Conservation (phyloP, 92 coral and sea anemone species). For the Bergia puertoricense region DNA sequence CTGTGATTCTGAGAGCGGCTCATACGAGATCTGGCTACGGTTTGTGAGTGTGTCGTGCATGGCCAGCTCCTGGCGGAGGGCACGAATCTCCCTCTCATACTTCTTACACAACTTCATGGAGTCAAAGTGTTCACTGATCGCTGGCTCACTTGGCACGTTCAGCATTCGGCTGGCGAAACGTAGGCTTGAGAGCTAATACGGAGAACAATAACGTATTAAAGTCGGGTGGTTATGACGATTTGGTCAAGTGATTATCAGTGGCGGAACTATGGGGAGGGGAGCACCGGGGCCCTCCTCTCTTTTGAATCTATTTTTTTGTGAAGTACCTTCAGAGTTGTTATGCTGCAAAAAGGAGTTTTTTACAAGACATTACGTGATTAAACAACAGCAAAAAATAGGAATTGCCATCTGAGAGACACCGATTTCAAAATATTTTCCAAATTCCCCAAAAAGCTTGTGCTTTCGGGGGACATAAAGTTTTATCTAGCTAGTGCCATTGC, state of each 20-base stretch:
- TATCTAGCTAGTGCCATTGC: no score
- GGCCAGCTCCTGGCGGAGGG: slow-evolving; percentile 87
- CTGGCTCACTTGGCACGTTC: slow-evolving; percentile 94
- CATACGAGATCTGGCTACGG: slow-evolving; percentile 97
- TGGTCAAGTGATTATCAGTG: neutral
- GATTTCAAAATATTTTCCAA: no score
- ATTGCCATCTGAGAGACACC: no score
- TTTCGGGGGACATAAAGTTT: no score
- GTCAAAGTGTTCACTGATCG: slow-evolving; percentile 81
- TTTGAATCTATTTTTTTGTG: no score
- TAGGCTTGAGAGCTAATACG: slow-evolving; percentile 79
- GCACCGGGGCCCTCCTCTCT: no score
- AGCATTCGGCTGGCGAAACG: slow-evolving; percentile 96
- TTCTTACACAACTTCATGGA: slow-evolving; percentile 80
- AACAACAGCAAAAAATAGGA: no score
- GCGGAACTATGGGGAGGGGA: no score
- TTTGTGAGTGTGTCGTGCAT: slow-evolving; percentile 98
- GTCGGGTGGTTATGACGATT: neutral
- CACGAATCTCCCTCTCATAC: slow-evolving; percentile 88
- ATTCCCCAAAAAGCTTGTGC: no score
- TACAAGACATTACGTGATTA: no score
- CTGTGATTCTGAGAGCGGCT: slow-evolving; percentile 92
- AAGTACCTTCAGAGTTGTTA: no score
- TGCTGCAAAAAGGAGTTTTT: no score
- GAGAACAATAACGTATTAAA: neutral